Evolutionary conservation across 2,113 vertebrate species (phyloP).

Genomic region (Brachirus orientalis): DNA sequence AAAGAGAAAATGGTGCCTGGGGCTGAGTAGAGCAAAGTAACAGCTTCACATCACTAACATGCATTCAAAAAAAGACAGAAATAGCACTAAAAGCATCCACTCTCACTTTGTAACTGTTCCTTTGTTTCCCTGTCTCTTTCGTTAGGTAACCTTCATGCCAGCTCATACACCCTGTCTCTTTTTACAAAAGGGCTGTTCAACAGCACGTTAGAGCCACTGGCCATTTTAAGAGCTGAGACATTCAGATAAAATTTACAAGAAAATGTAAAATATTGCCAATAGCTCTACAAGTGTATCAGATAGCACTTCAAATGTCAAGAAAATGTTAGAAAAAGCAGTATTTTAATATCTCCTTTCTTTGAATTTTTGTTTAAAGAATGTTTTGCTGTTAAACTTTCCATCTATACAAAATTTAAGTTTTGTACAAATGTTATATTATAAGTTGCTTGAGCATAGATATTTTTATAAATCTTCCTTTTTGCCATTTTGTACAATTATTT

Average conservation of each 20-base stretch:
- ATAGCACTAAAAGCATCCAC: slow-evolving; percentile 80
- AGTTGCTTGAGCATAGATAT: no score
- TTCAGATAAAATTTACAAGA: slow-evolving; percentile 3
- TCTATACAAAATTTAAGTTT: no score
- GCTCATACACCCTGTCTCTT: slow-evolving; percentile 24
- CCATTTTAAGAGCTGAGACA: slow-evolving; percentile 19
- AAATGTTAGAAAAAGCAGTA: no score
- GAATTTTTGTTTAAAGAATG: no score
- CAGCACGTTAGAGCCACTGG: slow-evolving; percentile 39
- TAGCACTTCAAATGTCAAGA: no score
- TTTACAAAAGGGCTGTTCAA: slow-evolving; percentile 42
- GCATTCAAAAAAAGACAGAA: slow-evolving; percentile 79
- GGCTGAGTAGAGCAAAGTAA: slow-evolving; percentile 77
- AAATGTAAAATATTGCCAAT: neutral
- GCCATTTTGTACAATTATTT: no score
- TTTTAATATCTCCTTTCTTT: no score
- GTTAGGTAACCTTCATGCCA: slow-evolving; percentile 55
- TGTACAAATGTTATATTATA: no score
- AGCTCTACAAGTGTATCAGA: no score
- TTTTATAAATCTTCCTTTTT: no score
- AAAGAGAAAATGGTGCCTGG: slow-evolving; percentile 63
- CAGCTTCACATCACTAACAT: slow-evolving; percentile 78
- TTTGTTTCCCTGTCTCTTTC: slow-evolving; percentile 69
- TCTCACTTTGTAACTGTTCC: slow-evolving; percentile 76
- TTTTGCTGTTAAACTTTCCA: no score